These are phyloP conservation scores for Tenodera sinensis DNA, from an alignment of 2,888 invertebrate genomes.

Conservation along the genomic window DNA sequence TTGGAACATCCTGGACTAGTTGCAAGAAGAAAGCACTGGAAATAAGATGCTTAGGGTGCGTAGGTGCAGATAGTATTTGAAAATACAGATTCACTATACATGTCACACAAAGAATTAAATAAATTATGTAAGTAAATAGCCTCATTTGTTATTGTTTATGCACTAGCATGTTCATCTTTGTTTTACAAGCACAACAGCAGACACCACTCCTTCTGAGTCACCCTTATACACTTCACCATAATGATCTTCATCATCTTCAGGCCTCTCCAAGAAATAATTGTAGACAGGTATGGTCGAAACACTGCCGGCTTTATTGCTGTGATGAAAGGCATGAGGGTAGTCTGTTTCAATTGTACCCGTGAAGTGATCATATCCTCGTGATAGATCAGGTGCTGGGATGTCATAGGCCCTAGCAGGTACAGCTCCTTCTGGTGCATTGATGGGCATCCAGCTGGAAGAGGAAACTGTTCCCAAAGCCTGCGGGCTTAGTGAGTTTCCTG, in stretches of 20 bases:
- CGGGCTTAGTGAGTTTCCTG: background rate
- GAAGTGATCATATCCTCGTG: conserved; percentile 11
- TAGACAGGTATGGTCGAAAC: background rate
- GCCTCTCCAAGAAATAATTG: background rate
- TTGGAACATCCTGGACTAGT: too few relatives aligned
- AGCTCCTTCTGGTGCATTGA: conserved; percentile 31
- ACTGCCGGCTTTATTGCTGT: background rate
- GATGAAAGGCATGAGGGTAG: background rate
- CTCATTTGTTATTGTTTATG: background rate
- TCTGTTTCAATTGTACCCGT: background rate
- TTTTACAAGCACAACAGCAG: conserved; percentile 31
- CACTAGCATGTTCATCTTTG: conserved; percentile 3
- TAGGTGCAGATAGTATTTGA: too few relatives aligned
- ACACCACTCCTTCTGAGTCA: conserved; percentile 30
- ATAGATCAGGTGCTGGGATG: conserved; percentile 29
- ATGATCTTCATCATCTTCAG: background rate
- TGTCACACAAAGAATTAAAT: background rate
- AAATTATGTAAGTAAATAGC: background rate
- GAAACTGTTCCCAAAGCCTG: background rate
- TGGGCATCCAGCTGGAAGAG: conserved; percentile 29
- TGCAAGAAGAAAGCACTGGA: too few relatives aligned
- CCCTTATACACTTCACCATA: conserved; percentile 15
- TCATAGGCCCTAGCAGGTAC: conserved; percentile 30
- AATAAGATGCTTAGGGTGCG: too few relatives aligned
- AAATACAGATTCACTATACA: too few relatives aligned